These are phyloP conservation scores for Hypothenemus hampei DNA, from an alignment of 1,140 invertebrate species.

Conservation along the genomic window DNA sequence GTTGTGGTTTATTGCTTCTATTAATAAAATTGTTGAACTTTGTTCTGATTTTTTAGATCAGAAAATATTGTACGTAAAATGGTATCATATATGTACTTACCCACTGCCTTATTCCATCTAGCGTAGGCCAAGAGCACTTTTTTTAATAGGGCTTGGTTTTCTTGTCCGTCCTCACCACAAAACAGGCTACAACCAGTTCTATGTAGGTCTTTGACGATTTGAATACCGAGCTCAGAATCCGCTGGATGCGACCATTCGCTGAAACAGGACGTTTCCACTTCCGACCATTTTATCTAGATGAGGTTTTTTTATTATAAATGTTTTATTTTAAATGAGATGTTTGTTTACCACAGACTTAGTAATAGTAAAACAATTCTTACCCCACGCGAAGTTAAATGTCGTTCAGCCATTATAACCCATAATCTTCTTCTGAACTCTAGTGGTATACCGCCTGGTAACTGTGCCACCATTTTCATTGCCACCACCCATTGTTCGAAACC, in stretches of 20 bases:
- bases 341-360: not conserved
- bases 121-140: conserved; percentile 90
- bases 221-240: conserved; percentile 91
- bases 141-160: conserved; percentile 90
- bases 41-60: no score
- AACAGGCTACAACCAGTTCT: conserved; percentile 93
- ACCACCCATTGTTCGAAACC: conserved; percentile 91
- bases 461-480: conserved; percentile 94
- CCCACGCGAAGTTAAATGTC: conserved; percentile 65
- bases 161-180: conserved; percentile 82
- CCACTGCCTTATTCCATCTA: conserved; percentile 82
- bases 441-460: conserved; percentile 88
- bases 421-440: conserved; percentile 77
- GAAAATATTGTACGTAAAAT: no score
- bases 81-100: no score
- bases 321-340: not conserved
- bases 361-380: conserved; percentile 11
- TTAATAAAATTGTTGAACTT: no score
- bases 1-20: no score
- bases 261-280: conserved; percentile 66
- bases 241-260: conserved; percentile 89
- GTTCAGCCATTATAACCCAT: conserved; percentile 88
- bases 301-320: not conserved
- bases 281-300: conserved; percentile 70
- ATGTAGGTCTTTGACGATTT: conserved; percentile 96